Conservation (phyloP, 1,140 invertebrate genomes). For the Drosophila teissieri region DNA sequence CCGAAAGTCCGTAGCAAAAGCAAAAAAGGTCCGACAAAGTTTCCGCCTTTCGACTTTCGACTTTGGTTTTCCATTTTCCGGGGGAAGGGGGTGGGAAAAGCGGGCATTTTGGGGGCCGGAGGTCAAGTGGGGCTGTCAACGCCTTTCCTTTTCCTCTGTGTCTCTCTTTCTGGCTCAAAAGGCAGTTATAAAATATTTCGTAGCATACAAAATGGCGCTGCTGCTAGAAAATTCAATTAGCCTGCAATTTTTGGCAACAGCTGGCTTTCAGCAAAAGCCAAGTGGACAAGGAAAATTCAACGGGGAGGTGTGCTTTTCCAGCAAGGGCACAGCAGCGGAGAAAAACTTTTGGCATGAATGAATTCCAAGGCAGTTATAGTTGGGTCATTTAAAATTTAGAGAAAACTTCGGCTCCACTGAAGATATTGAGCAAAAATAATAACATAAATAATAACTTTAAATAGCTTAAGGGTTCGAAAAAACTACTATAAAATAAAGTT, state of each 20-base stretch:
- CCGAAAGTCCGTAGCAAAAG: conserved; percentile 12
- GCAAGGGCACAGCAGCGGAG: background rate
- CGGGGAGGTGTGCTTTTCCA: background rate
- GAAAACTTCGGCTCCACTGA: conserved; percentile 24
- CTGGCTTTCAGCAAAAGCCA: conserved; percentile 68
- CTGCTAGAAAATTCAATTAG: conserved; percentile 80
- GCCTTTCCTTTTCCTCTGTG: conserved; percentile 30
- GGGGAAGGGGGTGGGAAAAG: background rate
- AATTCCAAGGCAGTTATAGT: conserved; percentile 43
- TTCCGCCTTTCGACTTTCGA: conserved; percentile 49
- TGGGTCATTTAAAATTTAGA: conserved; percentile 48
- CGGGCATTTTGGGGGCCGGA: conserved; percentile 24
- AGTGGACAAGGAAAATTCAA: conserved; percentile 16
- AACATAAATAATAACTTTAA: conserved; percentile 22
- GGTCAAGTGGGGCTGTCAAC: conserved; percentile 79
- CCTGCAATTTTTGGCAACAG: conserved; percentile 76
- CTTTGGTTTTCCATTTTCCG: conserved; percentile 48
- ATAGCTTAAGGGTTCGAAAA: conserved; percentile 4
- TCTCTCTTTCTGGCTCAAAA: conserved; percentile 42
- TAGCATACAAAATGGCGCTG: conserved; percentile 78
- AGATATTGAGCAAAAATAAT: conserved; percentile 30
- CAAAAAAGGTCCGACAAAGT: conserved; percentile 49
- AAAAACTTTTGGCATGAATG: conserved; percentile 31
- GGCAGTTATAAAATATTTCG: conserved; percentile 78
- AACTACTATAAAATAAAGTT: background rate